Percentiles rank a stretch among this genome's conserved stretches.
These are phyloP conservation scores for Ellobium chinense DNA, from an alignment of 2,888 invertebrate species.

Conservation along the genomic window DNA sequence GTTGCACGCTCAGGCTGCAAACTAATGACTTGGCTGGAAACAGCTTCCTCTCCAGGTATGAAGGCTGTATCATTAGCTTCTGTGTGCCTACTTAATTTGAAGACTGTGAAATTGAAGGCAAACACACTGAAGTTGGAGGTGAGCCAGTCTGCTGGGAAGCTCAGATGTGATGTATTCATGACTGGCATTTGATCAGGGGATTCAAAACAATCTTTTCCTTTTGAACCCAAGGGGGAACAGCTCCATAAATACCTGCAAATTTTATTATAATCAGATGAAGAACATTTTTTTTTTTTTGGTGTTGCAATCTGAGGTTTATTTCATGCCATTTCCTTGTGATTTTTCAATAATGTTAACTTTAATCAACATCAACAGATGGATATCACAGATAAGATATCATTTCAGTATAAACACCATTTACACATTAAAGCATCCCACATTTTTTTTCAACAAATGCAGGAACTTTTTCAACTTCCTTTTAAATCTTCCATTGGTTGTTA, in stretches of 20 bases:
- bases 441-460: too few relatives aligned
- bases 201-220: slow-evolving; percentile 8
- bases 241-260: slow-evolving; percentile 30
- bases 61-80: background rate
- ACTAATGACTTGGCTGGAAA: slow-evolving; percentile 62
- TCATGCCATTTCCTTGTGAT: too few relatives aligned
- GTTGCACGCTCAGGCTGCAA: slow-evolving; percentile 42
- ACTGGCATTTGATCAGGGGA: background rate
- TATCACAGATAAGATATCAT: too few relatives aligned
- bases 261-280: slow-evolving; percentile 12
- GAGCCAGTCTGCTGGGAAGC: slow-evolving; percentile 54
- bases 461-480: too few relatives aligned
- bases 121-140: slow-evolving; percentile 52
- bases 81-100: slow-evolving; percentile 42
- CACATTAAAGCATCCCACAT: too few relatives aligned
- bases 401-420: too few relatives aligned
- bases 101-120: slow-evolving; percentile 65
- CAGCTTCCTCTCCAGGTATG: background rate
- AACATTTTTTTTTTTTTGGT: too few relatives aligned
- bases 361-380: too few relatives aligned
- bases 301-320: too few relatives aligned
- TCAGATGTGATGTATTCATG: slow-evolving; percentile 50
- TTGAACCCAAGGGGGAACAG: background rate
- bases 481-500: too few relatives aligned
- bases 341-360: too few relatives aligned